These are phyloP conservation scores for Ceryle rudis DNA, from an alignment of 2,797 vertebrate genomes.

Conservation along the genomic window DNA sequence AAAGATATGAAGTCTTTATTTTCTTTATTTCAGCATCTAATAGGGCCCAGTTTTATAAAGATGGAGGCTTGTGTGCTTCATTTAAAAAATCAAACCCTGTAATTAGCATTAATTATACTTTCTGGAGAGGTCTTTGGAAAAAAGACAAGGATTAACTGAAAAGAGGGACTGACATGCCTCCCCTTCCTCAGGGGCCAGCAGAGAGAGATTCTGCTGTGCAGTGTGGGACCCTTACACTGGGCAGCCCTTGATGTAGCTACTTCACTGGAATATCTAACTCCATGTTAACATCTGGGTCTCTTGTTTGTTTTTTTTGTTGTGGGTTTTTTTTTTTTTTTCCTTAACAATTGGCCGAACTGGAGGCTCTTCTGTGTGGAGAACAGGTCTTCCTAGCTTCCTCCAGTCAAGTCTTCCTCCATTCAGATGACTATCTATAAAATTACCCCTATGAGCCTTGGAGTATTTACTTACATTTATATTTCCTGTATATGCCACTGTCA, in stretches of 20 bases:
- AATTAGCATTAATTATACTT: conserved; percentile 26
- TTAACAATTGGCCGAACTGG: neutral
- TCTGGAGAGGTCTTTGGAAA: neutral
- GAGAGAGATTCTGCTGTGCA: neutral
- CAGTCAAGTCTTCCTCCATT: neutral
- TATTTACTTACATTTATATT: neutral
- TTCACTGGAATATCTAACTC: neutral
- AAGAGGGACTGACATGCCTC: neutral
- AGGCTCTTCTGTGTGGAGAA: neutral
- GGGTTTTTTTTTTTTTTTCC: accelerated
- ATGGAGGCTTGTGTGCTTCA: neutral
- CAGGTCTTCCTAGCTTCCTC: neutral
- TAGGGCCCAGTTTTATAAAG: neutral
- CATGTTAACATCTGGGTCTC: neutral
- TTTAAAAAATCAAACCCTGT: neutral
- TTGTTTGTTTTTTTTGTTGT: neutral
- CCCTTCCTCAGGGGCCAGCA: neutral
- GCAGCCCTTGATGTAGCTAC: neutral
- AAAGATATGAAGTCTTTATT: neutral
- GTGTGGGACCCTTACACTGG: neutral
- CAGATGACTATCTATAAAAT: neutral
- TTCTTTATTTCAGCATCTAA: conserved; percentile 10
- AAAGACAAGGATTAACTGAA: neutral
- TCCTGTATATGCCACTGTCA: neutral
- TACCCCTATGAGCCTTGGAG: neutral